Evolutionary conservation across 2,888 invertebrate species (phyloP).

Genomic region (Drosophila formosana): DNA sequence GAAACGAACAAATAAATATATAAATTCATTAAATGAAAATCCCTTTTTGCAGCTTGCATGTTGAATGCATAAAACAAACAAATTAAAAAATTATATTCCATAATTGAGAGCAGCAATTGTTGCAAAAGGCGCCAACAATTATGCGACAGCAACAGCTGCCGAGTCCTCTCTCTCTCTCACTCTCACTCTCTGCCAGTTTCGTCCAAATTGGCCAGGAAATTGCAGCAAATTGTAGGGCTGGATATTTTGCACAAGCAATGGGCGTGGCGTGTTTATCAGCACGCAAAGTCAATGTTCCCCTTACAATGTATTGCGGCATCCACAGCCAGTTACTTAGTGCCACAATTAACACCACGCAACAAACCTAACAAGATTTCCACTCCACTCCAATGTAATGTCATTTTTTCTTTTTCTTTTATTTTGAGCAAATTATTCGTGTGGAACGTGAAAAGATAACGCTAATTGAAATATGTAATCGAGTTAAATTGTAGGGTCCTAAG

Average conservation of each 20-base stretch:
- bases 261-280: constrained; percentile 55
- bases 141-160: constrained; percentile 47
- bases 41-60: constrained; percentile 37
- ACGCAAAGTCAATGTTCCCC: constrained; percentile 38
- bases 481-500: background rate
- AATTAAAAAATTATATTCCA: constrained; percentile 64
- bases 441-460: background rate
- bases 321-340: constrained; percentile 15
- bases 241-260: constrained; percentile 41
- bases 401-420: background rate
- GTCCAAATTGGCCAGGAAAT: constrained; percentile 59
- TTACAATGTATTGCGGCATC: constrained; percentile 22
- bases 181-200: background rate
- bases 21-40: constrained; percentile 55
- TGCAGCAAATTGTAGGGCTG: constrained; percentile 65
- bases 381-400: background rate
- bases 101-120: constrained; percentile 65
- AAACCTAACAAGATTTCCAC: constrained; percentile 20
- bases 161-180: background rate
- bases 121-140: constrained; percentile 56
- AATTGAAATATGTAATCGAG: background rate
- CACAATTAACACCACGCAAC: constrained; percentile 31
- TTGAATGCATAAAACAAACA: constrained; percentile 52
- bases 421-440: background rate
- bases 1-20: constrained; percentile 14